These are phyloP conservation scores for Pseudoatta argentina DNA, from an alignment of 1,140 invertebrate species.

Conservation along the genomic window DNA sequence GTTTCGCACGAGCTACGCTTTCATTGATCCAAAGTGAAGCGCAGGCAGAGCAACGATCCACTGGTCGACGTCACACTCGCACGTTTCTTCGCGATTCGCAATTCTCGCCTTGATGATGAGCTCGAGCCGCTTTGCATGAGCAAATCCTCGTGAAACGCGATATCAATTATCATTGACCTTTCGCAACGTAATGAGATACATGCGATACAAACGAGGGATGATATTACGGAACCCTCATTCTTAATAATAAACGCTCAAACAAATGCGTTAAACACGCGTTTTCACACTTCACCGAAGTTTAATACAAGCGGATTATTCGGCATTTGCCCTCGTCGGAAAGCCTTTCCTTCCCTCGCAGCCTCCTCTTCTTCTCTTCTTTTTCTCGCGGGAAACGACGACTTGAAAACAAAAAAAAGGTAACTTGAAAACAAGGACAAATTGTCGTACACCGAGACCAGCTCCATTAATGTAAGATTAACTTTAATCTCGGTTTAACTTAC, in stretches of 20 bases:
- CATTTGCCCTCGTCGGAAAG: not conserved
- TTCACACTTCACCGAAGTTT: not conserved
- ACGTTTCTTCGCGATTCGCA: constrained; percentile 23
- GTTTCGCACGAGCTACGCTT: constrained; percentile 38
- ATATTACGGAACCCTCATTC: not conserved
- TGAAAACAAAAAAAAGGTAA: not conserved
- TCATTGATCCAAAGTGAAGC: constrained; percentile 48
- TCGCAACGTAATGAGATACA: constrained; percentile 23
- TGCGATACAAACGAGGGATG: not conserved
- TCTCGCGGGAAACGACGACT: not conserved
- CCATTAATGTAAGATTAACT: too few relatives aligned
- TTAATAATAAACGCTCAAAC: not conserved
- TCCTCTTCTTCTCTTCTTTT: constrained; percentile 4
- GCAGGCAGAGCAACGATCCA: constrained; percentile 68
- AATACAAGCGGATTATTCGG: not conserved
- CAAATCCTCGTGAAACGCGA: constrained; percentile 48
- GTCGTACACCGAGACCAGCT: too few relatives aligned
- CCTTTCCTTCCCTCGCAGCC: constrained; percentile 4
- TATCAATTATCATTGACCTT: constrained; percentile 57
- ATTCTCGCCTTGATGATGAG: constrained; percentile 48
- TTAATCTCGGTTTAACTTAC: too few relatives aligned
- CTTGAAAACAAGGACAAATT: not conserved
- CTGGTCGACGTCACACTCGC: constrained; percentile 64
- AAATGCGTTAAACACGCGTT: not conserved
- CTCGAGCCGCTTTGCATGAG: constrained; percentile 22